Evolutionary conservation across 2,113 vertebrate species (phyloP), one percentile per base, ranked within the genome.

Genomic region (Phalacrocorax carbo): DNA sequence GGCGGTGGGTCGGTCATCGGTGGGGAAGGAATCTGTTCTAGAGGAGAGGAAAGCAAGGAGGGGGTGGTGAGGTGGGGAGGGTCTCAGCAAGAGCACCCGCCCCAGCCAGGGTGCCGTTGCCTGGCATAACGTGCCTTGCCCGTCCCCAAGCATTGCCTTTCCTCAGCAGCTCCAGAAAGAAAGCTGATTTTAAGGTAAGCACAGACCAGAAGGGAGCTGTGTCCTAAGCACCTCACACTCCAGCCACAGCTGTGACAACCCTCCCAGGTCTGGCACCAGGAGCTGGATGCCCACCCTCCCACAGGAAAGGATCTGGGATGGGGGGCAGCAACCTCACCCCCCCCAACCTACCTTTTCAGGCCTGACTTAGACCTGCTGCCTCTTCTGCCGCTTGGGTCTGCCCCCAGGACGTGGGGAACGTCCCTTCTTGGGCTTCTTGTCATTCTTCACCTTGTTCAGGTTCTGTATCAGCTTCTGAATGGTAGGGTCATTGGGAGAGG

Each of bases 401-500:
- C 15, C 2, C 17, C 8, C 18, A 6, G 17, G 0, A 15, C 5
- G 20, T 1, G 1, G 5, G 21, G 11, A 5, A 9, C 4, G 58
- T 9, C 2, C 82, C 14, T 18, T 57, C 60, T 8, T 48, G 2
- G 5, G 32, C 27, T 70, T 51, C 51, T 19, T 86, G 30, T 11
- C 10, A 1, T 27, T 57, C 40, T 61, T 87, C 8, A 2, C 6
- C 32, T 22, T 90, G 66, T 94, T 65, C 76, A 94, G 8, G 2
- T 14, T 9, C 54, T 51, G 1, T 40, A 97, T 90, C 57, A 91
- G 1, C 21, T 26, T 79, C 60, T 25, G 57, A 16, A 81, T 12
- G 1, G 16, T 0, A 0, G 4, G 2, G 0, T 68, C 7, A 0
- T 0, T 4, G 15, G 75, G 75, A 55, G 93, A 86, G 52, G 68